phyloP scores from a whole-genome alignment of 2,888 invertebrate genomes.

The Prosopocoilus inquinatus region DNA sequence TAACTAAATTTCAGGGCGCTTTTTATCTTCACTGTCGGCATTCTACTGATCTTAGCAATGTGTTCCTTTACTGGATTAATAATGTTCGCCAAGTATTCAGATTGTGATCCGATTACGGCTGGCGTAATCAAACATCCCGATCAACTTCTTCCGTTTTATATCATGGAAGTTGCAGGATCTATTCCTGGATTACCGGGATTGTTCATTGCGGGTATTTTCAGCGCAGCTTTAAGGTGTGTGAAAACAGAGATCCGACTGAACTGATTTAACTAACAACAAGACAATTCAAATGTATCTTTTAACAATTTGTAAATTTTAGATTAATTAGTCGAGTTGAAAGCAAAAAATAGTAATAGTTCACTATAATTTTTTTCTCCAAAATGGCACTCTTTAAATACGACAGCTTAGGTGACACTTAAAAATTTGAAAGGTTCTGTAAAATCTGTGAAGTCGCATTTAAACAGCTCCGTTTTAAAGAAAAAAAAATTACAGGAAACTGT shows the following conservation, averaged over 20 bases:
- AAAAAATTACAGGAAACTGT: too few relatives aligned
- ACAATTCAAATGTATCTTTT: too few relatives aligned
- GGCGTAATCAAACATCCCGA: slow-evolving; percentile 58
- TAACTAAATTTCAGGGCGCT: slow-evolving; percentile 11
- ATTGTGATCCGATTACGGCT: slow-evolving; percentile 63
- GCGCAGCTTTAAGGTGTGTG: slow-evolving; percentile 63
- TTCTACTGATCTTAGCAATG: slow-evolving; percentile 57
- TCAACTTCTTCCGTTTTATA: slow-evolving; percentile 66
- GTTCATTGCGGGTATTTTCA: slow-evolving; percentile 72
- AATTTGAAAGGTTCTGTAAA: too few relatives aligned
- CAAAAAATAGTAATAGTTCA: too few relatives aligned
- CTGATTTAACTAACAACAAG: too few relatives aligned
- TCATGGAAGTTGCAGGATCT: slow-evolving; percentile 65
- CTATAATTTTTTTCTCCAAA: too few relatives aligned
- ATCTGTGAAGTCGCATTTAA: too few relatives aligned
- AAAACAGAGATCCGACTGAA: not conserved
- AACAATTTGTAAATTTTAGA: too few relatives aligned
- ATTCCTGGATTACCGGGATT: slow-evolving; percentile 72
- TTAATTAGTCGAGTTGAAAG: too few relatives aligned
- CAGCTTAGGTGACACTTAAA: too few relatives aligned
- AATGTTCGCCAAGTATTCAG: slow-evolving; percentile 62
- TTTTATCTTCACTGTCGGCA: slow-evolving; percentile 44
- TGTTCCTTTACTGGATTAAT: slow-evolving; percentile 61
- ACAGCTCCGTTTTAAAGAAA: too few relatives aligned
- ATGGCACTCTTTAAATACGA: too few relatives aligned